Percentiles rank a stretch among this genome's conserved stretches.
phyloP scores from a whole-genome alignment of 2,888 invertebrate genomes.

The Brachyptera risi region DNA sequence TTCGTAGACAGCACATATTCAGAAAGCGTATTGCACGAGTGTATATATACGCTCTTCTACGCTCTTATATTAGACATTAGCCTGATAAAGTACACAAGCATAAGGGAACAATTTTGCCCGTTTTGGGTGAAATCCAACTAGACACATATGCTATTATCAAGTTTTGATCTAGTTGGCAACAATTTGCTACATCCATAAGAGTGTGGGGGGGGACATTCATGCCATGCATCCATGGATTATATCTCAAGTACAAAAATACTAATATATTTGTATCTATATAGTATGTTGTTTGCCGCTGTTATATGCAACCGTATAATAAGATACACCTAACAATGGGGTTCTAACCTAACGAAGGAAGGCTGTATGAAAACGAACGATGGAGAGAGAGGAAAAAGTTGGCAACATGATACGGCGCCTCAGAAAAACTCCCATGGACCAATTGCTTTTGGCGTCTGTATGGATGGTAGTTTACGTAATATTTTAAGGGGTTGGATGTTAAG shows the following conservation, averaged over 20 bases:
- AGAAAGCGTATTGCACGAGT: background rate
- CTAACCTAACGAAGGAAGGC: slow-evolving; percentile 16
- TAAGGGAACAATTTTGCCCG: slow-evolving; percentile 14
- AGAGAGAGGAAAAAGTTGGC: slow-evolving; percentile 26
- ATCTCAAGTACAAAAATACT: slow-evolving; percentile 14
- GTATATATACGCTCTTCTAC: background rate
- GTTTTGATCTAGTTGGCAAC: slow-evolving; percentile 22
- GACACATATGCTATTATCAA: slow-evolving; percentile 23
- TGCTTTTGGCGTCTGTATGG: slow-evolving; percentile 29
- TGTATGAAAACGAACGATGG: slow-evolving; percentile 16
- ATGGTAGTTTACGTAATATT: slow-evolving; percentile 21
- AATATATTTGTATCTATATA: slow-evolving; percentile 17
- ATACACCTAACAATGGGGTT: slow-evolving; percentile 28
- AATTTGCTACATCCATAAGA: slow-evolving; percentile 9
- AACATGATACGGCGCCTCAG: slow-evolving; percentile 24
- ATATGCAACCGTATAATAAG: slow-evolving; percentile 14
- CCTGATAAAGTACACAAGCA: slow-evolving; percentile 19
- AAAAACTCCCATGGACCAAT: slow-evolving; percentile 24
- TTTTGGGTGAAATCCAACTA: slow-evolving; percentile 20
- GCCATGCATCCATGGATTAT: slow-evolving; percentile 14
- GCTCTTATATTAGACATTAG: slow-evolving; percentile 19
- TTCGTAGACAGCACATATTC: slow-evolving; percentile 12
- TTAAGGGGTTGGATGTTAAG: slow-evolving; percentile 17
- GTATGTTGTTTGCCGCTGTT: slow-evolving; percentile 20
- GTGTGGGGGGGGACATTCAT: slow-evolving; percentile 15